Base-by-base conservation (phyloP, 2,888 invertebrate genomes). In the Trissolcus brochymenae region DNA sequence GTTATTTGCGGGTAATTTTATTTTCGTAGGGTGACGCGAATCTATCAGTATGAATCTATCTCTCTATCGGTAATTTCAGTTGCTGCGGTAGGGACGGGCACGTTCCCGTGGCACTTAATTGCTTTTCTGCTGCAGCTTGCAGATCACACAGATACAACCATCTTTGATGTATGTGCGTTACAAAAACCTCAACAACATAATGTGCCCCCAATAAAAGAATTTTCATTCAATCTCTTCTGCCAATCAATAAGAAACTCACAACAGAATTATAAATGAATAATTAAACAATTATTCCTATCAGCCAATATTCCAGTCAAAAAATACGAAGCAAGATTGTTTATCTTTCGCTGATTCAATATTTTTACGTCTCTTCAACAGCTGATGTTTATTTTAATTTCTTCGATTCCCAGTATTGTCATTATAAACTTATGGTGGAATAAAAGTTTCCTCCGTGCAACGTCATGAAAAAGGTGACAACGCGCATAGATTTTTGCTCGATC, bases 401-500 rank as follows among this genome's bases (percentile, higher is more conserved):
- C 4, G 25, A 25, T 25, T 25, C 25, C 4, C 25, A 25, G 25
- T 25, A 4, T 25, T 25, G 35, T 35, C 35, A 35, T 35, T 35
- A 35, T 9, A 35, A 35, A 11, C 6, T 35, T 46, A 46, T 46
- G 16, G 46, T 16, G 16, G 46, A 46, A 16, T 14, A 46, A 46
- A 46, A 16, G 14, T 46, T 46, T 53, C 51, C 19, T 19, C 17
- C 49, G 49, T 49, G 49, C 49, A 16, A 49, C 49, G 49, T 49
- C 49, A 49, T 16, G 62, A 43, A 19, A 72, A 72, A 68, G 61
- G 51, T 54, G 55, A 62, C 62, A 57, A 57, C 49, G 55, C 50
- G 57, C 41, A 72, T 72, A 43, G 60, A 61, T 73, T 66, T 35
- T 66, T 17, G 16, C 41, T 2, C 72, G 73, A 73, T 73, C 73